These are phyloP conservation scores for Podilymbus podiceps DNA, from an alignment of 2,113 vertebrate genomes.

Conservation along the genomic window DNA sequence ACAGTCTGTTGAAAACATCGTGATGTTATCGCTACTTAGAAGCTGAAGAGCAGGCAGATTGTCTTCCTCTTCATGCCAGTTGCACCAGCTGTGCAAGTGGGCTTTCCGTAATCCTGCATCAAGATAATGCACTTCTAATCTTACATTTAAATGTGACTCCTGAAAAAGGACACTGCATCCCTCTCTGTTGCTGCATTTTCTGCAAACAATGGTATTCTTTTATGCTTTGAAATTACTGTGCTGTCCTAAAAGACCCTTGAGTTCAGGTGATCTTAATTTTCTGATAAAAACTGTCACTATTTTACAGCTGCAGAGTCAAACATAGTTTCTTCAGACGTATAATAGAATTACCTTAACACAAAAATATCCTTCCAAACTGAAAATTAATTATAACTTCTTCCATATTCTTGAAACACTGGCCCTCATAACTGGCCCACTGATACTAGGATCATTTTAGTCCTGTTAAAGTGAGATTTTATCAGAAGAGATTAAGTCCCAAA, in stretches of 20 bases:
- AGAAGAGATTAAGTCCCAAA: background rate
- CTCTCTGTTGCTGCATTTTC: background rate
- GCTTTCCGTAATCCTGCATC: slow-evolving; percentile 9
- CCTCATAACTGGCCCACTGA: background rate
- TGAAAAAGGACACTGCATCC: slow-evolving; percentile 4
- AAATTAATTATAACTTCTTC: slow-evolving; percentile 2
- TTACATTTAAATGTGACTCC: slow-evolving; percentile 4
- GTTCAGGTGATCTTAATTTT: slow-evolving; percentile 16
- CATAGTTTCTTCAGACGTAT: background rate
- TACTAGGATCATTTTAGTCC: background rate
- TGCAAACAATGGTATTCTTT: background rate
- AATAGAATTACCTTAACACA: background rate
- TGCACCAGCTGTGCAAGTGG: slow-evolving; percentile 5
- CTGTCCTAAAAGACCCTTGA: background rate
- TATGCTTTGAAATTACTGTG: background rate
- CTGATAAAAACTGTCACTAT: background rate
- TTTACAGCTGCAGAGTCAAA: background rate
- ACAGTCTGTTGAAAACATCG: background rate
- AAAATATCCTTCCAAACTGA: background rate
- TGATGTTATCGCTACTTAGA: background rate
- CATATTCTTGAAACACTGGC: background rate
- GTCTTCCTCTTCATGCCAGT: background rate
- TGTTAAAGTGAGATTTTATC: slow-evolving; percentile 1
- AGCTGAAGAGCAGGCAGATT: background rate
- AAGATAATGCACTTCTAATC: slow-evolving; percentile 46